phyloP scores from a whole-genome alignment of 2,797 vertebrate species.

The Cyclopterus lumpus region DNA sequence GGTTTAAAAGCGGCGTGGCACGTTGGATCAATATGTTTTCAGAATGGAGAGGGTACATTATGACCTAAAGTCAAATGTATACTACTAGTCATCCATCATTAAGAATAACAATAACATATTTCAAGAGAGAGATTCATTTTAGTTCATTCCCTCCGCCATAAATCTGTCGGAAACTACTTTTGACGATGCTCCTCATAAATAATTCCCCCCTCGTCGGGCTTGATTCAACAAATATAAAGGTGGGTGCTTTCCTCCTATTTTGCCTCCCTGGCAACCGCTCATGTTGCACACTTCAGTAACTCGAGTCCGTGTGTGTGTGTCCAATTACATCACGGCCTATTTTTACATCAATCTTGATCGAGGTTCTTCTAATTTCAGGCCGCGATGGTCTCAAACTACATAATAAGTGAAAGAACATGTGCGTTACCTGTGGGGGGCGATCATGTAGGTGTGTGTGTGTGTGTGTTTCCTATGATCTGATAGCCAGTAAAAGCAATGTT shows the following conservation, averaged over 20 bases:
- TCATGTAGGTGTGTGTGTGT: slow-evolving; percentile 16
- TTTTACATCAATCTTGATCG: slow-evolving; percentile 71
- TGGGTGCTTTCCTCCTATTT: slow-evolving; percentile 32
- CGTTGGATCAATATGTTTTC: not conserved
- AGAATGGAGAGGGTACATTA: not conserved
- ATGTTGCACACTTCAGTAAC: slow-evolving; percentile 56
- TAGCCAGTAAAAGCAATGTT: slow-evolving; percentile 55
- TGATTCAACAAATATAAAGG: slow-evolving; percentile 10
- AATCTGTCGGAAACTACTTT: not conserved
- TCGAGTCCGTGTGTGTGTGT: slow-evolving; percentile 73
- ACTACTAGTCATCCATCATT: not conserved
- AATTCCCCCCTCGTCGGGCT: not conserved
- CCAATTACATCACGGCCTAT: slow-evolving; percentile 78
- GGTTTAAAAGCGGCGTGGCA: slow-evolving; percentile 13
- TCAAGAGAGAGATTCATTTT: not conserved
- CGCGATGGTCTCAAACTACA: slow-evolving; percentile 11
- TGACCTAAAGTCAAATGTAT: not conserved
- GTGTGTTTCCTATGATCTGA: slow-evolving; percentile 26
- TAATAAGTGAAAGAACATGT: slow-evolving; percentile 4
- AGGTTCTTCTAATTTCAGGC: slow-evolving; percentile 52
- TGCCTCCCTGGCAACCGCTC: slow-evolving; percentile 58
- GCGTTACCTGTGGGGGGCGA: slow-evolving; percentile 34
- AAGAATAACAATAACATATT: not conserved
- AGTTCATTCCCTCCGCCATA: not conserved
- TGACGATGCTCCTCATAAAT: not conserved